Conservation (phyloP, 2,888 invertebrate species). For the Sphaerophoria rueppellii region DNA sequence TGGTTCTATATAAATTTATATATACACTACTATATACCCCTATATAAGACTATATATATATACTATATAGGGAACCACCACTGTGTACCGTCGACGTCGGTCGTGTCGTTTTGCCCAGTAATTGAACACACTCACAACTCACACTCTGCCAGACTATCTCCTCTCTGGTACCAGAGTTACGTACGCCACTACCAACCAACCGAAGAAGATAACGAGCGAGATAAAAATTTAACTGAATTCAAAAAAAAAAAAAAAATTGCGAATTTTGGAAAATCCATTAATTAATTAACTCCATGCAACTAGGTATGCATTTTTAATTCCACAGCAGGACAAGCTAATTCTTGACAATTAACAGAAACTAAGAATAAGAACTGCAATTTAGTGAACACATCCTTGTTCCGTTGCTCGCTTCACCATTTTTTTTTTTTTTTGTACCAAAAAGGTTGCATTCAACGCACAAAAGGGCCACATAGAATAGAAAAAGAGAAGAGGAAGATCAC, state of each 20-base stretch:
- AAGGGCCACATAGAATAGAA: neutral
- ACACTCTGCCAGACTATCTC: constrained; percentile 66
- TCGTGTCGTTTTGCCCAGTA: constrained; percentile 58
- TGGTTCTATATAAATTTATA: constrained; percentile 25
- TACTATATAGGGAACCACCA: constrained; percentile 59
- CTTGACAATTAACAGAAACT: neutral
- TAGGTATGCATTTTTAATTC: neutral
- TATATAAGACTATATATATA: constrained; percentile 55
- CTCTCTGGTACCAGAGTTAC: constrained; percentile 59
- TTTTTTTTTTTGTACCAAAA: neutral
- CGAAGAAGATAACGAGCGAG: constrained; percentile 69
- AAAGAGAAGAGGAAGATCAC: constrained; percentile 12
- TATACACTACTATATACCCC: constrained; percentile 39
- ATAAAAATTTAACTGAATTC: constrained; percentile 54
- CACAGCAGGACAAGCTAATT: neutral
- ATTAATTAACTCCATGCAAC: constrained; percentile 14
- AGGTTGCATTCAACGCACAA: constrained; percentile 43
- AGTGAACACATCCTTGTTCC: constrained; percentile 33
- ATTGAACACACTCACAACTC: constrained; percentile 69
- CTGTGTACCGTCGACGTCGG: constrained; percentile 46
- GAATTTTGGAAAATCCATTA: constrained; percentile 1
- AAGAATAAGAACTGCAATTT: constrained; percentile 22
- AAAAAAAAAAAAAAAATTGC: constrained; percentile 21
- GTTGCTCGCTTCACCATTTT: constrained; percentile 3
- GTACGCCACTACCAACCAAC: constrained; percentile 66